phyloP scores from a whole-genome alignment of 2,113 vertebrate genomes.

The Gracilinanus agilis region DNA sequence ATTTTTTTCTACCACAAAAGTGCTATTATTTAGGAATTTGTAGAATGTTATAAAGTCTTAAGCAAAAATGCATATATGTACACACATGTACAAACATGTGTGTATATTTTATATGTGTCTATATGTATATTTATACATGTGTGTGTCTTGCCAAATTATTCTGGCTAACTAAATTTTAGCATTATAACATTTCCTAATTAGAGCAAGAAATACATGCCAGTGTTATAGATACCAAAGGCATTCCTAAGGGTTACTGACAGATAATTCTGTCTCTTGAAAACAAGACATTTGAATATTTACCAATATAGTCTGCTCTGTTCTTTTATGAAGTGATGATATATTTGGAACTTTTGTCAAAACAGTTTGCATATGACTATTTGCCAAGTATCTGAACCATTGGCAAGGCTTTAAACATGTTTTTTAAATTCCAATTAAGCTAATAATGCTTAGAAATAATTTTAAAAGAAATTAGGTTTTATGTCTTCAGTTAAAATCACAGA shows the following conservation, averaged over 20 bases:
- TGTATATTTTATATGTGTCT: no score
- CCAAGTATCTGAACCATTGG: background rate
- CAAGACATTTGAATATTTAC: constrained; percentile 14
- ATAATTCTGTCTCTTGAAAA: constrained; percentile 33
- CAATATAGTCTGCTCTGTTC: background rate
- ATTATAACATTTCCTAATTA: constrained; percentile 21
- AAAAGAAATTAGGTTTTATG: background rate
- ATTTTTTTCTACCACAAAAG: background rate
- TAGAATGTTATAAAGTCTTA: background rate
- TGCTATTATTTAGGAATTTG: background rate
- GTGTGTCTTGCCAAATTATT: background rate
- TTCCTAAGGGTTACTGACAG: constrained; percentile 31
- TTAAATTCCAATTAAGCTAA: constrained; percentile 31
- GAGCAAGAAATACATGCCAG: constrained; percentile 26
- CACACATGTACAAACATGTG: no score
- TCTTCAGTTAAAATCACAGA: background rate
- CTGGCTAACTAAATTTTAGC: constrained; percentile 12
- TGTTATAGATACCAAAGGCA: background rate
- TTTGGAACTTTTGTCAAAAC: constrained; percentile 23
- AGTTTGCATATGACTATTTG: constrained; percentile 32
- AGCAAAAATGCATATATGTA: background rate
- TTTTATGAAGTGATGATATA: constrained; percentile 22
- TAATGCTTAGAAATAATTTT: constrained; percentile 13
- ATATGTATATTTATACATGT: background rate
- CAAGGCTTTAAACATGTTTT: constrained; percentile 19